phyloP scores from a whole-genome alignment of 1,140 invertebrate genomes.

The Pectinophora gossypiella region DNA sequence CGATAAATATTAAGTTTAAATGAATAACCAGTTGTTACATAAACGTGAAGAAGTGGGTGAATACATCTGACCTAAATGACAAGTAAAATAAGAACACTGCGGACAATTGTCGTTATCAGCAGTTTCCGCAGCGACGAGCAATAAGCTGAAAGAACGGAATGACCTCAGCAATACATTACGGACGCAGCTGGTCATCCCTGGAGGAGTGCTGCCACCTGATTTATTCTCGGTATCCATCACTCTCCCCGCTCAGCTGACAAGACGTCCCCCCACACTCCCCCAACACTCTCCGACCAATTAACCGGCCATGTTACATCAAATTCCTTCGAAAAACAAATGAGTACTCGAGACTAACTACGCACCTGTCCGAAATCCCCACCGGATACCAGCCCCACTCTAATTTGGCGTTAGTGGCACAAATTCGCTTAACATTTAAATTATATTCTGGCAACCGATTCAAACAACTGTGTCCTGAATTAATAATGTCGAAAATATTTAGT shows the following conservation, averaged over 20 bases:
- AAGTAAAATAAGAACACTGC: background rate
- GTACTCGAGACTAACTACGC: slow-evolving; percentile 9
- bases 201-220: slow-evolving; percentile 54
- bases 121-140: slow-evolving; percentile 3
- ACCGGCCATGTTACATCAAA: slow-evolving; percentile 5
- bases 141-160: slow-evolving; percentile 26
- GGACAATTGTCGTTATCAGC: background rate
- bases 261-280: slow-evolving; percentile 40
- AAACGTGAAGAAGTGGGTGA: too few relatives aligned
- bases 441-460: slow-evolving; percentile 59
- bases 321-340: slow-evolving; percentile 14
- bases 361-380: slow-evolving; percentile 55
- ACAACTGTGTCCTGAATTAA: slow-evolving; percentile 65
- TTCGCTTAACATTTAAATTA: slow-evolving; percentile 72
- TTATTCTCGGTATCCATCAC: slow-evolving; percentile 66
- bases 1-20: too few relatives aligned
- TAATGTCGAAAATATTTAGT: slow-evolving; percentile 68
- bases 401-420: slow-evolving; percentile 60
- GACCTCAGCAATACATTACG: slow-evolving; percentile 33
- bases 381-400: slow-evolving; percentile 41
- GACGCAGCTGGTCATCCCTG: slow-evolving; percentile 52
- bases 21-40: too few relatives aligned
- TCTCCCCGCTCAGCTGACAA: slow-evolving; percentile 44
- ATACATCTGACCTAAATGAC: background rate
- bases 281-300: slow-evolving; percentile 22